Evolutionary conservation across 2,888 invertebrate genomes (phyloP).

Genomic region (Dynastes grantii): DNA sequence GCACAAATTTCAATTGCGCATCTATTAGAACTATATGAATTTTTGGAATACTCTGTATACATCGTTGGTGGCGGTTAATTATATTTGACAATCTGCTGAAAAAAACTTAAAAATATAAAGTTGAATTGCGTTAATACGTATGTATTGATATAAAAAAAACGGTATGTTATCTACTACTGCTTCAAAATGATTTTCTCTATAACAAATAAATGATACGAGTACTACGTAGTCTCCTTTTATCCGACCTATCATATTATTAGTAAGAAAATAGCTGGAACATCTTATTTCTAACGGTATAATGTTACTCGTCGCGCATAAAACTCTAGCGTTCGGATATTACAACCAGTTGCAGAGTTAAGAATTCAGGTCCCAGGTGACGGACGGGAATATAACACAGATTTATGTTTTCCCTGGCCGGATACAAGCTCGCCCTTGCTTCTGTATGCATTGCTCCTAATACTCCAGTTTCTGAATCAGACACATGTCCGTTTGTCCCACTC

Average conservation of each 20-base stretch:
- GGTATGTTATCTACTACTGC: too few species aligned
- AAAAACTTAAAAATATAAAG: too few species aligned
- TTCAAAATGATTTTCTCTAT: too few species aligned
- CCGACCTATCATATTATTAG: not conserved
- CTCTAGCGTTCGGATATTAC: slow-evolving; percentile 36
- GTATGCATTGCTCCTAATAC: slow-evolving; percentile 49
- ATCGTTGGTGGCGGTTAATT: too few species aligned
- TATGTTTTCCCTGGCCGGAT: slow-evolving; percentile 59
- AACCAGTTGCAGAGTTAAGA: slow-evolving; percentile 41
- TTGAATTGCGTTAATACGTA: too few species aligned
- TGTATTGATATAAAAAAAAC: too few species aligned
- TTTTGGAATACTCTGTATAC: too few species aligned
- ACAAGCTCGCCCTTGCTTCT: slow-evolving; percentile 53
- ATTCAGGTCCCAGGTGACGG: slow-evolving; percentile 60
- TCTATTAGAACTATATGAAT: too few species aligned
- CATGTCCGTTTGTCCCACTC: slow-evolving; percentile 53
- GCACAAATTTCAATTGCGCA: too few species aligned
- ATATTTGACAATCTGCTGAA: too few species aligned
- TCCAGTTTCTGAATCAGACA: slow-evolving; percentile 58
- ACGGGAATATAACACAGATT: slow-evolving; percentile 60
- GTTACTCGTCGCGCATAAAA: slow-evolving; percentile 24
- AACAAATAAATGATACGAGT: too few species aligned
- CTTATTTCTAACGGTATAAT: slow-evolving; percentile 27
- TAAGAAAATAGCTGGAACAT: not conserved
- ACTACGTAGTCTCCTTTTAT: too few species aligned